Evolutionary conservation across 2,113 vertebrate species (phyloP).

Genomic region (Tichodroma muraria): DNA sequence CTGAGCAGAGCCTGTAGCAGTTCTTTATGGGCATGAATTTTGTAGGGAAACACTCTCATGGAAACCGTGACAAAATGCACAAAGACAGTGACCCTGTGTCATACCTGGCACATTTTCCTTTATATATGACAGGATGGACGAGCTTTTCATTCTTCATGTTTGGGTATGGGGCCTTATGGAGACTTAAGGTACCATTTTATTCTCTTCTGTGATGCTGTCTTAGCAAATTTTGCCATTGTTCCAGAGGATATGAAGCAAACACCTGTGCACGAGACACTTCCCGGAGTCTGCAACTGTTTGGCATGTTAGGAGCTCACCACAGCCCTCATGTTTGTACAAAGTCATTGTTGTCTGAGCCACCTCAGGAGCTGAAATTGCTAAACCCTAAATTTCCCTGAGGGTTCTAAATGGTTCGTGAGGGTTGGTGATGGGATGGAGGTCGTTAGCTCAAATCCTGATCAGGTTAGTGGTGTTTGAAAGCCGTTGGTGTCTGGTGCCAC

Average conservation of each 20-base stretch:
- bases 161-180: neutral
- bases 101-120: neutral
- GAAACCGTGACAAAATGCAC: neutral
- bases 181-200: neutral
- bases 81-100: neutral
- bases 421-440: neutral
- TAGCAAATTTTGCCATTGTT: neutral
- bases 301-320: neutral
- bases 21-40: neutral
- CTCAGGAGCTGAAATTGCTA: neutral
- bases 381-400: neutral
- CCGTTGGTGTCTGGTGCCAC: neutral
- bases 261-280: neutral
- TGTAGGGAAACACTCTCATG: neutral
- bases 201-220: neutral
- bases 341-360: neutral
- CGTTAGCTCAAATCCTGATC: neutral
- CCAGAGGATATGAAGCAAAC: neutral
- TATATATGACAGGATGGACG: neutral
- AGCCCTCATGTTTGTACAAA: neutral
- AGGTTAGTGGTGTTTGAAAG: neutral
- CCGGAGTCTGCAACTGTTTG: neutral
- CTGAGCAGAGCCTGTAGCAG: neutral
- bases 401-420: neutral
- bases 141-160: neutral